Evolutionary conservation across 2,797 vertebrate genomes (phyloP).

Genomic region (Sparus aurata): DNA sequence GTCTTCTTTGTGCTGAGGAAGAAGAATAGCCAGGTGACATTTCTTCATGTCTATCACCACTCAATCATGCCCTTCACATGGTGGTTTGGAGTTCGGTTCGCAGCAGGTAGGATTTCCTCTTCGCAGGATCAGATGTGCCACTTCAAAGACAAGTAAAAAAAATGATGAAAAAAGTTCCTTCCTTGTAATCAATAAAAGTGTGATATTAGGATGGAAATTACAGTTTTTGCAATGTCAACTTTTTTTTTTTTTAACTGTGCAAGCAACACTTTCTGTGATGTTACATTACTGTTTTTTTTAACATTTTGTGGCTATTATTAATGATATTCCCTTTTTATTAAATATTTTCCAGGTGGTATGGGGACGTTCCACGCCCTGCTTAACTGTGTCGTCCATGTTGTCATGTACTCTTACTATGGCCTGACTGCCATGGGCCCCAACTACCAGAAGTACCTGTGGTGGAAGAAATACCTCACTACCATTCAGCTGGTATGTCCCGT

Average conservation of each 20-base stretch:
- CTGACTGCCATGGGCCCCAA: constrained; percentile 93
- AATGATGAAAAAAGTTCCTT: no score
- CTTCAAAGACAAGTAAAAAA: no score
- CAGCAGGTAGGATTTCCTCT: constrained; percentile 87
- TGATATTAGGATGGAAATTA: no score
- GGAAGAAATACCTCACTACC: constrained; percentile 97
- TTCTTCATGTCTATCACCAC: constrained; percentile 98
- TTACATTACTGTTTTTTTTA: neutral
- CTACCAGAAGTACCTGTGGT: constrained; percentile 96
- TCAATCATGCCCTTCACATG: constrained; percentile 99
- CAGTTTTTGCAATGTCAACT: no score
- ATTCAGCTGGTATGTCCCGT: constrained; percentile 92
- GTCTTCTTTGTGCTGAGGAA: constrained; percentile 98
- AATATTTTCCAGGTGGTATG: constrained; percentile 88
- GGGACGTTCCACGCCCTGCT: constrained; percentile 96
- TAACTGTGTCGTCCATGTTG: constrained; percentile 93
- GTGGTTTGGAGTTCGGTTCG: constrained; percentile 99
- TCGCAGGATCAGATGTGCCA: no score
- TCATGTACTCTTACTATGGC: constrained; percentile 98
- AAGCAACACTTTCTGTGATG: neutral
- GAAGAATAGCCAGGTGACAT: constrained; percentile 96
- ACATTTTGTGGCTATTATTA: neutral
- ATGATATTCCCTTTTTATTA: neutral
- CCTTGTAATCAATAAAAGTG: no score
- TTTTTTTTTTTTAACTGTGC: neutral